These are phyloP conservation scores for Drosophila fungiperda DNA, from an alignment of 2,888 invertebrate genomes.

Conservation along the genomic window DNA sequence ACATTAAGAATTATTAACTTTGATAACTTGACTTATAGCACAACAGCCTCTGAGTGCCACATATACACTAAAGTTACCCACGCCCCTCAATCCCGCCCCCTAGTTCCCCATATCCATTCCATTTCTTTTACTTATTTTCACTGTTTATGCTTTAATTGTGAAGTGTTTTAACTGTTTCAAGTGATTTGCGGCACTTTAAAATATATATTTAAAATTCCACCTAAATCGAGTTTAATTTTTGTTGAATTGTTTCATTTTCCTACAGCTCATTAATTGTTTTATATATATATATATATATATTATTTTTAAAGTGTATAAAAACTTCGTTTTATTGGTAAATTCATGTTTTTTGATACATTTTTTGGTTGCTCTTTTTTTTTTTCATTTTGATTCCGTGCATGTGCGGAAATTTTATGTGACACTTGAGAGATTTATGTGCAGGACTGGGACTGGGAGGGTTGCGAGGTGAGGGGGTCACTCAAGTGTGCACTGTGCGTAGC, in stretches of 20 bases:
- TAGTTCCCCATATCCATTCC: constrained; percentile 4
- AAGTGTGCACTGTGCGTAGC: constrained; percentile 19
- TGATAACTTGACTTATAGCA: constrained; percentile 78
- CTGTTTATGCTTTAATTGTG: constrained; percentile 12
- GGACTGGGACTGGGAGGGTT: neutral
- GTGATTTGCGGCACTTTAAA: neutral
- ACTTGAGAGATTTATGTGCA: constrained; percentile 74
- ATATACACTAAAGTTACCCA: constrained; percentile 2
- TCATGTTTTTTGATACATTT: constrained; percentile 28
- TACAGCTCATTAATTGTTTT: neutral
- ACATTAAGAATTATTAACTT: constrained; percentile 81
- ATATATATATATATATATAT: fast-evolving
- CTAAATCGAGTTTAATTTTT: neutral
- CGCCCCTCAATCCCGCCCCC: neutral
- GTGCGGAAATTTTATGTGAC: constrained; percentile 80
- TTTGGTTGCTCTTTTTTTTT: constrained; percentile 38
- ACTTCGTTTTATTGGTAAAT: constrained; percentile 11
- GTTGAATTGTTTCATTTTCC: neutral
- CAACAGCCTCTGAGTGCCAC: constrained; percentile 42
- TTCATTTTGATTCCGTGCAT: constrained; percentile 77
- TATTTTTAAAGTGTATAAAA: constrained; percentile 18
- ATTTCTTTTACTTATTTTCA: constrained; percentile 22
- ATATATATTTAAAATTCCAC: neutral
- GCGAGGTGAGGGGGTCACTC: neutral
- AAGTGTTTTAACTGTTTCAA: neutral